A percentile compares a stretch with the other conserved stretches of the same genome.
Evolutionary conservation across 2,888 invertebrate genomes (phyloP).

Genomic region (Tetranychus truncatus): DNA sequence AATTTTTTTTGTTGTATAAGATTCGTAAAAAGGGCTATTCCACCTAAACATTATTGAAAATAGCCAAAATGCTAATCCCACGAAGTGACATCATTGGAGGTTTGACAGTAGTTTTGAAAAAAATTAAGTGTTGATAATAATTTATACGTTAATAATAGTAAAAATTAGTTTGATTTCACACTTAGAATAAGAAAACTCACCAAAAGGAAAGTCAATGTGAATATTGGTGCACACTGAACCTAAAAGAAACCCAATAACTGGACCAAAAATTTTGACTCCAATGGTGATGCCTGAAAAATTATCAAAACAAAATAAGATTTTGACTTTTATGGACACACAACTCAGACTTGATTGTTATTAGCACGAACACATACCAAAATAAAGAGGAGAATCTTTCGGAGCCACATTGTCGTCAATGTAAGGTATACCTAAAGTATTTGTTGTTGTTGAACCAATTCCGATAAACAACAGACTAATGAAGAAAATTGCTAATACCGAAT

Average conservation of each 20-base stretch:
- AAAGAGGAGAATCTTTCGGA: constrained; percentile 71
- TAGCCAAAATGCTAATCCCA: too few species aligned
- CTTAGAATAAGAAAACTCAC: constrained; percentile 1
- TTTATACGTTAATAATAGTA: neutral
- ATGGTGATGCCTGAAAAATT: constrained; percentile 56
- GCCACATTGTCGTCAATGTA: constrained; percentile 86
- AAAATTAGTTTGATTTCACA: neutral
- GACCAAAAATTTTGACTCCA: constrained; percentile 72
- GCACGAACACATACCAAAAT: constrained; percentile 48
- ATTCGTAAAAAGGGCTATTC: too few species aligned
- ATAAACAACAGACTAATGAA: constrained; percentile 69
- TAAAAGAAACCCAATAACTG: constrained; percentile 69
- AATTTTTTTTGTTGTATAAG: too few species aligned
- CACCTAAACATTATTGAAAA: too few species aligned
- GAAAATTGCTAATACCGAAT: constrained; percentile 60
- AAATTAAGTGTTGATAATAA: neutral
- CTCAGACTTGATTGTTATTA: constrained; percentile 29
- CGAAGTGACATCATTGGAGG: too few species aligned
- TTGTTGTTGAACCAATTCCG: constrained; percentile 78
- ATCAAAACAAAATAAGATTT: neutral
- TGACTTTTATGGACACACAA: neutral
- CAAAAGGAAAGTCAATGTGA: constrained; percentile 50
- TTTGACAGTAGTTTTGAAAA: too few species aligned
- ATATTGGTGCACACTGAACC: constrained; percentile 71
- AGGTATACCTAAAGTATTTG: constrained; percentile 75